A percentile compares a stretch with the other conserved stretches of the same genome.
Evolutionary conservation across 2,797 vertebrate genomes (phyloP).

Genomic region (Sebastiscus albofasciatus): DNA sequence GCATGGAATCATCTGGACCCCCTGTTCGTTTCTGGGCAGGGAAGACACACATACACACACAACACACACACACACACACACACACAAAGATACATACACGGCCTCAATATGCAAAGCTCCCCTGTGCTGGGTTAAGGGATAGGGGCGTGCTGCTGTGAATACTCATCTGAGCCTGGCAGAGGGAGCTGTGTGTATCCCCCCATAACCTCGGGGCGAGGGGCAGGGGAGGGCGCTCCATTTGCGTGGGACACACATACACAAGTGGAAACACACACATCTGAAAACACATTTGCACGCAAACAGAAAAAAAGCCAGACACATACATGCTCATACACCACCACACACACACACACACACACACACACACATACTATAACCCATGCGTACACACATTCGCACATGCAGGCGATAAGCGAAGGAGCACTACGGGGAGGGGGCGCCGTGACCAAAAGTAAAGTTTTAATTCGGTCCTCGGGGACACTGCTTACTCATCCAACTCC

Average conservation of each 20-base stretch:
- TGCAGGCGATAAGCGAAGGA: constrained; percentile 75
- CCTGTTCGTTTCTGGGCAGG: constrained; percentile 60
- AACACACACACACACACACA: constrained; percentile 18
- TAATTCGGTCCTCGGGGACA: constrained; percentile 85
- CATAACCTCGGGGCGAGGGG: constrained; percentile 78
- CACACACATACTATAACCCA: constrained; percentile 32
- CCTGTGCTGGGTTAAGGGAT: constrained; percentile 78
- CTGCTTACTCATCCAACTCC: constrained; percentile 83
- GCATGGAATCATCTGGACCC: constrained; percentile 71
- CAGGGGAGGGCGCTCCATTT: constrained; percentile 69
- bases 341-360: constrained; percentile 46
- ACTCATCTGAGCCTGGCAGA: constrained; percentile 81
- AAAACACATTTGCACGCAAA: constrained; percentile 59
- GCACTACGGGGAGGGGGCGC: constrained; percentile 68
- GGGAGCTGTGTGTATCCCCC: constrained; percentile 76
- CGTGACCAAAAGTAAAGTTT: constrained; percentile 87
- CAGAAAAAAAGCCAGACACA: constrained; percentile 57
- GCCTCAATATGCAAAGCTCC: constrained; percentile 83
- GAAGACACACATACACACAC: constrained; percentile 11
- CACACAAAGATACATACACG: constrained; percentile 53
- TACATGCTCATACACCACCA: constrained; percentile 46
- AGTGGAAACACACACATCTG: constrained; percentile 59
- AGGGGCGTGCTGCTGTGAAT: constrained; percentile 80
- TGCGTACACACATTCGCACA: constrained; percentile 57
- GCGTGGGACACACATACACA: constrained; percentile 70